Conservation (phyloP, 53 echinoderm and acorn worm genomes). For the Henricia sp. region DNA sequence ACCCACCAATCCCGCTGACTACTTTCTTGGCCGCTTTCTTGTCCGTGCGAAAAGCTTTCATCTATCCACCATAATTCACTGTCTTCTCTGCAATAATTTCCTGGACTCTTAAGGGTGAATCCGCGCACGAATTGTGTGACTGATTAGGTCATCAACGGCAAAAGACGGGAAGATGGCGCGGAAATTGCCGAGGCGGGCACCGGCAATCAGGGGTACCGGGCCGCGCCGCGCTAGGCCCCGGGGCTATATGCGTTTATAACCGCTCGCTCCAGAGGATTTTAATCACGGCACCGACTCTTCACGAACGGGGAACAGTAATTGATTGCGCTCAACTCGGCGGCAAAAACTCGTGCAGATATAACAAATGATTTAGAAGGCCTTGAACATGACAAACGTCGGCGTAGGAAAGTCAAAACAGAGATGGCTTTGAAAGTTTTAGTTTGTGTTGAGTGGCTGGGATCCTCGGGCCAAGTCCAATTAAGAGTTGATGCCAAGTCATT, state of each 20-base stretch:
- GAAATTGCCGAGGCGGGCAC: slow-evolving; percentile 52
- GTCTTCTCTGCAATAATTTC: slow-evolving; percentile 24
- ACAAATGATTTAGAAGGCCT: slow-evolving; percentile 53
- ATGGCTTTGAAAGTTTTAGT: neutral
- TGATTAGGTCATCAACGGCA: slow-evolving; percentile 56
- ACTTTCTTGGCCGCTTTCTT: neutral
- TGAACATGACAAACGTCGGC: slow-evolving; percentile 15
- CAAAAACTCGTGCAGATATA: slow-evolving; percentile 52
- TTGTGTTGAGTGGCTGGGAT: neutral
- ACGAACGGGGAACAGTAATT: slow-evolving; percentile 9
- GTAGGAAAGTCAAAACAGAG: neutral
- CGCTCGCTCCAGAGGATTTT: slow-evolving; percentile 32
- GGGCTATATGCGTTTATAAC: neutral
- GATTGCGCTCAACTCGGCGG: slow-evolving; percentile 13
- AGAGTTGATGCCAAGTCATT: too few species aligned
- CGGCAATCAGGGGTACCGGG: slow-evolving; percentile 22
- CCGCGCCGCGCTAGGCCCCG: neutral
- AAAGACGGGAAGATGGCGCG: slow-evolving; percentile 59
- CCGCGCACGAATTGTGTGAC: slow-evolving; percentile 56
- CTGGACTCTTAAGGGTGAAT: slow-evolving; percentile 35
- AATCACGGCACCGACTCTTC: slow-evolving; percentile 26
- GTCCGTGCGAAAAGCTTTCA: neutral
- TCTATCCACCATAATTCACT: neutral
- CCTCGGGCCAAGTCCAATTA: too few species aligned
- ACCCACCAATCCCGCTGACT: neutral